These are phyloP conservation scores for Charina bottae DNA, from an alignment of 2,113 vertebrate genomes.

Conservation along the genomic window DNA sequence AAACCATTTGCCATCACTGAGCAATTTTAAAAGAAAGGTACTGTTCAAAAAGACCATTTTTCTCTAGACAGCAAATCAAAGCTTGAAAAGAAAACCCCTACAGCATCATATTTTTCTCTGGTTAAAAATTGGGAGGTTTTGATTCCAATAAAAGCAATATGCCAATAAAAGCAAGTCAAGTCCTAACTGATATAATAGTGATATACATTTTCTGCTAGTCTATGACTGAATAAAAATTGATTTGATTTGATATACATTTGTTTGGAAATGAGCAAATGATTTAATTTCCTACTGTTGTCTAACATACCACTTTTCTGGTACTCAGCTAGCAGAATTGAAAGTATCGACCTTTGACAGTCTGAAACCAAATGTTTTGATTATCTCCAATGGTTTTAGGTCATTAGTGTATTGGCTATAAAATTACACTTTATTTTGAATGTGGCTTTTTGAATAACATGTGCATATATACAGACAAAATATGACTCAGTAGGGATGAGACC, in stretches of 20 bases:
- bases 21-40: not conserved
- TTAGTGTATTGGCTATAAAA: too few species aligned
- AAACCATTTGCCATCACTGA: constrained; percentile 23
- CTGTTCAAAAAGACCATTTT: constrained; percentile 18
- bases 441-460: too few species aligned
- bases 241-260: not conserved
- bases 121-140: constrained; percentile 10
- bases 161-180: constrained; percentile 6
- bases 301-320: constrained; percentile 34
- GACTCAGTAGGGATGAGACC: too few species aligned
- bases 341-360: not conserved
- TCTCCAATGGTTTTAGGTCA: too few species aligned
- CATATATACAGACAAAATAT: too few species aligned
- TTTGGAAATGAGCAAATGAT: not conserved
- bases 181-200: constrained; percentile 39
- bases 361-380: too few species aligned
- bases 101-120: not conserved
- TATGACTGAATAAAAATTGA: too few species aligned
- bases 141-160: not conserved
- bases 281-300: constrained; percentile 33
- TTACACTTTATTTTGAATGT: too few species aligned
- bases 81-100: constrained; percentile 25
- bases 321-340: constrained; percentile 29
- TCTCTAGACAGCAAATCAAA: constrained; percentile 11
- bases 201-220: not conserved